A percentile compares a stretch with the other conserved stretches of the same genome.
Evolutionary conservation across 2,888 invertebrate genomes (phyloP).

Genomic region (Magallana nippona): DNA sequence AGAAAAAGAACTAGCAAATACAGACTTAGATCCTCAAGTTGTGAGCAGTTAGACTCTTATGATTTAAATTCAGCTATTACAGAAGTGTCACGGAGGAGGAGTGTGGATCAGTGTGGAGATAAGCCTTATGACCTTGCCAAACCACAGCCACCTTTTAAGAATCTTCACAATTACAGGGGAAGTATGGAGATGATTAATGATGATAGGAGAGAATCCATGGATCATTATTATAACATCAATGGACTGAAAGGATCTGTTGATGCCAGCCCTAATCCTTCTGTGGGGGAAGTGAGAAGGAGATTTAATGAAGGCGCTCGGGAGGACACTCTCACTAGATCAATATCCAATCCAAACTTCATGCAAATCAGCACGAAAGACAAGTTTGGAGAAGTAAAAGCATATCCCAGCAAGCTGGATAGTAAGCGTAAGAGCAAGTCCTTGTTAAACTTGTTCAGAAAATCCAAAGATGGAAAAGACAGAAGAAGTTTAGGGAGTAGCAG

Average conservation of each 20-base stretch:
- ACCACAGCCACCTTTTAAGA: constrained; percentile 67
- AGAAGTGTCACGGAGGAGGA: constrained; percentile 32
- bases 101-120: constrained; percentile 53
- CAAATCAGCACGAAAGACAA: constrained; percentile 68
- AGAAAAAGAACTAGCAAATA: constrained; percentile 32
- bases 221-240: constrained; percentile 64
- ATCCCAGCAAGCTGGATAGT: constrained; percentile 51
- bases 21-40: constrained; percentile 66
- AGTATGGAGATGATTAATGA: constrained; percentile 57
- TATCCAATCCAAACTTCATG: constrained; percentile 75
- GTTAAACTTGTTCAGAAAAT: constrained; percentile 48
- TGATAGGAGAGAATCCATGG: constrained; percentile 40
- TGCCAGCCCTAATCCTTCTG: constrained; percentile 58
- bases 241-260: constrained; percentile 62
- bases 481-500: constrained; percentile 51
- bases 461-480: constrained; percentile 38
- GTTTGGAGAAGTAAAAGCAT: constrained; percentile 59
- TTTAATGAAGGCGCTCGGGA: constrained; percentile 55
- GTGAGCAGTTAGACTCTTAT: constrained; percentile 66
- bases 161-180: constrained; percentile 67
- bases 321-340: constrained; percentile 64
- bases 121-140: constrained; percentile 52
- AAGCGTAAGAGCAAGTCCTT: constrained; percentile 50
- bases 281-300: constrained; percentile 55
- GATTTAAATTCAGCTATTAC: constrained; percentile 26